These are phyloP conservation scores for Bujurquina vittata DNA, from an alignment of 2,113 vertebrate species.

Conservation along the genomic window DNA sequence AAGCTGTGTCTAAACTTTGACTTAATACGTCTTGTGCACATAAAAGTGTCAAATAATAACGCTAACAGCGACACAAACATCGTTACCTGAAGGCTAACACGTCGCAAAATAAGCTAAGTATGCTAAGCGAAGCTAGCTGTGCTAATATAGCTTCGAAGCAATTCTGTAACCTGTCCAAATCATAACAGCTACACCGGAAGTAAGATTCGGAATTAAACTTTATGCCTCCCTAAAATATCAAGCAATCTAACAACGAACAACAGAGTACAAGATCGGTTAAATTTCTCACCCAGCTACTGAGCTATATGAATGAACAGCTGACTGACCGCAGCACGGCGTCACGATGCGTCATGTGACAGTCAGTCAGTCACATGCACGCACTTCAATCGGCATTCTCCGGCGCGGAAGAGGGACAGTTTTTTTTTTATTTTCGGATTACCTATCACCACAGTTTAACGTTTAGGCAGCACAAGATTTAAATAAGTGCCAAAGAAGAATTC, in stretches of 20 bases:
- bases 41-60: not conserved
- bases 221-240: not conserved
- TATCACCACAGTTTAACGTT: not conserved
- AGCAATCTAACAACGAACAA: not conserved
- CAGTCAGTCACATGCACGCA: constrained; percentile 49
- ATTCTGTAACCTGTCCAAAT: not conserved
- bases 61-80: not conserved
- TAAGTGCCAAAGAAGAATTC: not conserved
- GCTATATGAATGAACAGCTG: constrained; percentile 50
- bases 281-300: constrained; percentile 47
- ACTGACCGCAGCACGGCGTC: constrained; percentile 62
- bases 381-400: not conserved
- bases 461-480: not conserved
- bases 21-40: no score
- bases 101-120: not conserved
- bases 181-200: not conserved
- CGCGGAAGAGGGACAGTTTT: not conserved
- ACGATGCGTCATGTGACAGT: constrained; percentile 74
- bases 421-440: not conserved
- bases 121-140: constrained; percentile 40
- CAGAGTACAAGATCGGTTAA: not conserved
- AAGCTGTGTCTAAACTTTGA: rapidly evolving
- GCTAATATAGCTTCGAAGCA: constrained; percentile 14
- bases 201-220: not conserved
- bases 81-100: not conserved